Conservation (phyloP, 2,888 invertebrate genomes). For the Apamea crenata region DNA sequence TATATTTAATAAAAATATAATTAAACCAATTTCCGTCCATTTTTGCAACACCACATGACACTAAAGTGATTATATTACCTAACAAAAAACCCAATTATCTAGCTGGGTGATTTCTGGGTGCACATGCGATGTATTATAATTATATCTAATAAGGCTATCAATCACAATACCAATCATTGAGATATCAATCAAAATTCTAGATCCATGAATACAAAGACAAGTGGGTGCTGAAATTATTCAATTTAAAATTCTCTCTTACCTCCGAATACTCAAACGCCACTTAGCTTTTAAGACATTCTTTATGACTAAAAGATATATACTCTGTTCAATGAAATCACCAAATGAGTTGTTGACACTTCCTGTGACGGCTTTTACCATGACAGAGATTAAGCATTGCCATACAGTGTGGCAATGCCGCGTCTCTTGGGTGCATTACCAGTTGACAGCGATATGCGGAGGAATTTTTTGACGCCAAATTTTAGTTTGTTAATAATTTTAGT, state of each 20-base stretch:
- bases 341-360: neutral
- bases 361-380: neutral
- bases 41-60: neutral
- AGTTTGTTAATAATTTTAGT: neutral
- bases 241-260: neutral
- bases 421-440: neutral
- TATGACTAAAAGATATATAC: too few relatives aligned
- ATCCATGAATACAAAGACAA: neutral
- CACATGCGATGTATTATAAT: slow-evolving; percentile 25
- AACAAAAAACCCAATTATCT: slow-evolving; percentile 21
- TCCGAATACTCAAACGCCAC: neutral
- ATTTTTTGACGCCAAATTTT: neutral
- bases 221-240: neutral
- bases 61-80: slow-evolving; percentile 1
- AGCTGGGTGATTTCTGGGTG: slow-evolving; percentile 10
- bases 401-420: neutral
- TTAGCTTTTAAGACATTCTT: too few relatives aligned
- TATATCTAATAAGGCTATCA: slow-evolving; percentile 24
- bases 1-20: neutral
- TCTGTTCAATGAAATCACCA: neutral
- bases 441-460: too few relatives aligned
- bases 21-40: neutral
- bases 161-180: slow-evolving; percentile 23
- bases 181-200: slow-evolving; percentile 15
- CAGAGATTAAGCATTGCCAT: neutral